phyloP scores from a whole-genome alignment of 2,888 invertebrate genomes.

The Eupeodes luniger region DNA sequence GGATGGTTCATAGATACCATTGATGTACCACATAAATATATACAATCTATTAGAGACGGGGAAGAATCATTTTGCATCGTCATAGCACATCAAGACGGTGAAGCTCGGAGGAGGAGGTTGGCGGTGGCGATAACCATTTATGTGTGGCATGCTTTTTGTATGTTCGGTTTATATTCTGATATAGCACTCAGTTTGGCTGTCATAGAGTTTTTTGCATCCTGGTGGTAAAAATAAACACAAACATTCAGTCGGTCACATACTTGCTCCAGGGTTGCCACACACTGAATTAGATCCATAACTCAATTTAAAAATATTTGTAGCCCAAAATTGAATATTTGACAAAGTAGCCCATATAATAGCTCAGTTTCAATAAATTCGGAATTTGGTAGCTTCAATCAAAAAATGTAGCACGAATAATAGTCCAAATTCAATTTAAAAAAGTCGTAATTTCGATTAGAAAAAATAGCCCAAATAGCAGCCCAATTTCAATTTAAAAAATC shows the following conservation, averaged over 20 bases:
- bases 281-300: too few species aligned
- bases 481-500: too few species aligned
- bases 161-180: not conserved
- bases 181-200: not conserved
- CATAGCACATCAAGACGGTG: slow-evolving; percentile 36
- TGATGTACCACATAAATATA: not conserved
- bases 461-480: too few species aligned
- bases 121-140: slow-evolving; percentile 46
- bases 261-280: not conserved
- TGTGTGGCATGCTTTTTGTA: slow-evolving; percentile 42
- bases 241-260: not conserved
- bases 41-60: not conserved
- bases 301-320: too few species aligned
- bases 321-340: too few species aligned
- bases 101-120: not conserved
- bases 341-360: too few species aligned
- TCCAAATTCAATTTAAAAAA: too few species aligned
- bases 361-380: too few species aligned
- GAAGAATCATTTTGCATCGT: not conserved
- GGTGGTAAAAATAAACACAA: slow-evolving; percentile 43
- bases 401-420: too few species aligned
- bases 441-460: too few species aligned
- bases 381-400: too few species aligned
- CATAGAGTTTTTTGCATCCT: slow-evolving; percentile 27
- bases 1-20: not conserved